Evolutionary conservation across 2,888 invertebrate species (phyloP).

Genomic region (Ichneumoninae sp.): DNA sequence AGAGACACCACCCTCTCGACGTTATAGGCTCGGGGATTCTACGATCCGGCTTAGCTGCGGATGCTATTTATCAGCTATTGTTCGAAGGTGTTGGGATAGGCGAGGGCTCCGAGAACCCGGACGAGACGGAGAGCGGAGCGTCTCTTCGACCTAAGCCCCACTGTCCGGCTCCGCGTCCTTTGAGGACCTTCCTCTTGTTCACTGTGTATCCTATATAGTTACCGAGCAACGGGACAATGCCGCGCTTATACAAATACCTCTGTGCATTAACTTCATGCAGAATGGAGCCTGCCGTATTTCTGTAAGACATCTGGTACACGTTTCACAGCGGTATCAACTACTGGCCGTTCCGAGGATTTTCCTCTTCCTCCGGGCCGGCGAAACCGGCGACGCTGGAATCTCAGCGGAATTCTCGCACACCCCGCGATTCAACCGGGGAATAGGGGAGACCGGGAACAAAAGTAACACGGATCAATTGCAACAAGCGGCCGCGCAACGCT

Average conservation of each 20-base stretch:
- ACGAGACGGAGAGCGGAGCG: not conserved
- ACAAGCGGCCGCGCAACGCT: too few relatives aligned
- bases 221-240: not conserved
- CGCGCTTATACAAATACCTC: conserved; percentile 2
- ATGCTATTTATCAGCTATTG: conserved; percentile 72
- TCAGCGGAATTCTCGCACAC: conserved; percentile 23
- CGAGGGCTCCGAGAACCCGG: not conserved
- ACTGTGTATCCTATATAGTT: not conserved
- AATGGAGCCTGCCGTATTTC: conserved; percentile 18
- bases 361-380: not conserved
- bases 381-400: conserved; percentile 11
- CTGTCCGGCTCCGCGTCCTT: conserved; percentile 47
- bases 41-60: conserved; percentile 67
- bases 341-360: conserved; percentile 7
- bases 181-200: conserved; percentile 44
- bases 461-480: too few relatives aligned
- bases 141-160: conserved; percentile 7
- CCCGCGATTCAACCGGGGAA: conserved; percentile 4
- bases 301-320: not conserved
- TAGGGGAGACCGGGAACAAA: too few relatives aligned
- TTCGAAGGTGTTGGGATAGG: conserved; percentile 57
- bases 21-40: conserved; percentile 62
- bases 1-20: conserved; percentile 1
- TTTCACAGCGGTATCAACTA: not conserved
- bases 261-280: conserved; percentile 9